Conservation (phyloP, 2,797 vertebrate genomes). For the Harpagifer antarcticus region DNA sequence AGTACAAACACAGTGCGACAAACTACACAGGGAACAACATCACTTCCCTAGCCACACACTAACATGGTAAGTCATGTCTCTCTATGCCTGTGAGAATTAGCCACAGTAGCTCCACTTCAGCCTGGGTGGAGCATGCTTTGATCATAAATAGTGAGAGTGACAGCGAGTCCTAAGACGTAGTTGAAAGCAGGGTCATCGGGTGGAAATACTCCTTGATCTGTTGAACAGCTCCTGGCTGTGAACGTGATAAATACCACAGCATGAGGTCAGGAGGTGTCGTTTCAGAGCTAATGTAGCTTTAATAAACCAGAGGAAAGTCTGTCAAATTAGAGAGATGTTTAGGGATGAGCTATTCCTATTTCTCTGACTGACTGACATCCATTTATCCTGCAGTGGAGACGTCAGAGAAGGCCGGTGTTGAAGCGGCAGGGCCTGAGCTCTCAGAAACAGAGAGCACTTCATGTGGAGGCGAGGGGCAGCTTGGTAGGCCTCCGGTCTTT, state of each 20-base stretch:
- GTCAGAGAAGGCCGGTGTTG: slow-evolving; percentile 36
- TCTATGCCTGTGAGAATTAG: slow-evolving; percentile 32
- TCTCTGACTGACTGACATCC: slow-evolving; percentile 26
- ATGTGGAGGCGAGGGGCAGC: slow-evolving; percentile 60
- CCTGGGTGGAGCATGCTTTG: slow-evolving; percentile 44
- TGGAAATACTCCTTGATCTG: slow-evolving; percentile 36
- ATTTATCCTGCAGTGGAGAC: slow-evolving; percentile 55
- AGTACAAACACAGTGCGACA: slow-evolving; percentile 10
- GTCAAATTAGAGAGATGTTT: slow-evolving; percentile 2
- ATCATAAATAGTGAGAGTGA: slow-evolving; percentile 45
- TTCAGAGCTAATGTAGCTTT: slow-evolving; percentile 6
- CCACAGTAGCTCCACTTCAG: slow-evolving; percentile 9
- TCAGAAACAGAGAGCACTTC: slow-evolving; percentile 40
- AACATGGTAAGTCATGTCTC: slow-evolving; percentile 5
- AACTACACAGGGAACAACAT: slow-evolving; percentile 1
- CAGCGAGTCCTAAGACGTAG: slow-evolving; percentile 16
- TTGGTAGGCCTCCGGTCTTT: slow-evolving; percentile 49
- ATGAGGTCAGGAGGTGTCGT: slow-evolving; percentile 7
- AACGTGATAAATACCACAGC: slow-evolving; percentile 46
- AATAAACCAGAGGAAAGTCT: slow-evolving; percentile 10
- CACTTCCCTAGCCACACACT: slow-evolving; percentile 6
- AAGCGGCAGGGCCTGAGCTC: slow-evolving; percentile 35
- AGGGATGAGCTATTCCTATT: neutral
- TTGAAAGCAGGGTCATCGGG: slow-evolving; percentile 11
- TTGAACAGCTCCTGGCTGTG: slow-evolving; percentile 24